phyloP scores from a whole-genome alignment of 1,140 invertebrate species.

The Nautilus pompilius region DNA sequence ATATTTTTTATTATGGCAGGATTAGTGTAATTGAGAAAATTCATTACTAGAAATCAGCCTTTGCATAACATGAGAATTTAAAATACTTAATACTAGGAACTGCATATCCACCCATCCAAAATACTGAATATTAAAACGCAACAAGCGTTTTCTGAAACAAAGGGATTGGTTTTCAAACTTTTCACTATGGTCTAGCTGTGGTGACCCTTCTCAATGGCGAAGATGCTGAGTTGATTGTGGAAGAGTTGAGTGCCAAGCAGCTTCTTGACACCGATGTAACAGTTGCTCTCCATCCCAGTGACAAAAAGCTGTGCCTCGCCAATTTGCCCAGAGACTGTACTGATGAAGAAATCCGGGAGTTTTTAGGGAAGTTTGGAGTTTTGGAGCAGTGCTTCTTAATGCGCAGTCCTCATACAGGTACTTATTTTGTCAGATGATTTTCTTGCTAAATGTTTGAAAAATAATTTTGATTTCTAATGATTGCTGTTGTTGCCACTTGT shows the following conservation, averaged over 20 bases:
- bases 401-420: constrained; percentile 60
- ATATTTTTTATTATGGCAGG: no score
- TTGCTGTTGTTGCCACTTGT: no score
- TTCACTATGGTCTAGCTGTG: constrained; percentile 36
- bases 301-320: constrained; percentile 61
- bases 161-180: no score
- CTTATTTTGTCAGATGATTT: constrained; percentile 10
- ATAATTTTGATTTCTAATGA: no score
- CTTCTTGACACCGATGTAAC: constrained; percentile 38
- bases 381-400: constrained; percentile 60
- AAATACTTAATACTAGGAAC: no score
- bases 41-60: no score
- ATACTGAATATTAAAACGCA: no score
- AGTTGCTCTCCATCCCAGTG: constrained; percentile 56
- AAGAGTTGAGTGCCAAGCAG: constrained; percentile 22
- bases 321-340: constrained; percentile 57
- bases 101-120: no score
- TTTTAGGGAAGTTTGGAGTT: constrained; percentile 58
- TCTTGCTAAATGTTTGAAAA: no score
- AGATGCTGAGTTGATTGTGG: constrained; percentile 29
- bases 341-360: constrained; percentile 57
- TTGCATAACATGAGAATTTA: no score
- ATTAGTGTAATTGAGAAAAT: no score
- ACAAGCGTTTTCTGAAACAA: no score
- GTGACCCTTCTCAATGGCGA: constrained; percentile 31